Evolutionary conservation across 1,140 invertebrate species (phyloP), one percentile per base, ranked within the genome.

Genomic region (Zelostemma sp.): DNA sequence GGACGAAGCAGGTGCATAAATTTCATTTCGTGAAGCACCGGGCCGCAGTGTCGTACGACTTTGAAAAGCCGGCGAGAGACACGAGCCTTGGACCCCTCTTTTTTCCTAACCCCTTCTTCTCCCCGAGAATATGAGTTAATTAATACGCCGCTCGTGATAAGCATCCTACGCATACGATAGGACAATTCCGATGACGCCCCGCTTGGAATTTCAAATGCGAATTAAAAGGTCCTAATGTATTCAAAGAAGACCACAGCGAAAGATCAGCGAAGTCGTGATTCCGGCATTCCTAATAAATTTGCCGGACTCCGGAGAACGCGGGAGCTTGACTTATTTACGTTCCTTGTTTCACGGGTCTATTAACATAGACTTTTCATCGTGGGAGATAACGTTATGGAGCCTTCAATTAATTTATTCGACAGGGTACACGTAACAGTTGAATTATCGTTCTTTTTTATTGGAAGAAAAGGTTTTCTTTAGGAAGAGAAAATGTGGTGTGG

Each of bases 1-100:
- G 73, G 73, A 73, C 63, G 62, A 55, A 72, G 77, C 80, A 81
- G 80, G 79, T 81, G 79, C 77, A 79, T 68, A 63, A 76, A 74
- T 79, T 79, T 78, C 72, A 77, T 81, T 81, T 78, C 72, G 74
- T 78, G 76, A 80, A 73, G 57, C 67, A 68, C 54, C 70, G 60
- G 69, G 74, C 74, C 60, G 55, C 47, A 18, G 50, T 58, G 41
- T 50, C 67, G 55, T 40, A 35, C 61, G 56, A 58, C 58, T 65
- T 48, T 55, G 47, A 56, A 53, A 48, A 54, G 38, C 14, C 51
- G 54, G 47, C 48, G 47, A 58, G 53, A 66, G 53, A 66, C 55
- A 66, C 49, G 58, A 57, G 59, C 50, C 53, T 55, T 62, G 61
- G 65, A 41, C 53, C 60, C 64, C 59, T 71, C 25, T 59, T 64